Conservation (phyloP, 2,113 vertebrate genomes). For the Alosa alosa region DNA sequence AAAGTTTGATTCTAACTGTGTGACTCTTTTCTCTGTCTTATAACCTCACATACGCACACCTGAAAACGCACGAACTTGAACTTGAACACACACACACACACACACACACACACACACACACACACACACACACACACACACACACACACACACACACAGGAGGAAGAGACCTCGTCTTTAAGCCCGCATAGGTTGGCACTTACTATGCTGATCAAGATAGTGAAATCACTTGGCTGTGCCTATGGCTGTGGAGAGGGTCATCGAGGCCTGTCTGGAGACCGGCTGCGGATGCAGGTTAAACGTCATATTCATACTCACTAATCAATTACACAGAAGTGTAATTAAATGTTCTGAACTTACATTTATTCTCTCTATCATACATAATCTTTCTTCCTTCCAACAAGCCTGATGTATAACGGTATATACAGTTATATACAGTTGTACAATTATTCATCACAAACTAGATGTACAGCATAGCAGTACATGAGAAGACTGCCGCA, state of each 20-base stretch:
- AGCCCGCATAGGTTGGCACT: slow-evolving; percentile 91
- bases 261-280: slow-evolving; percentile 93
- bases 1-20: background rate
- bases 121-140: background rate
- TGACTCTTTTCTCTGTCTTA: background rate
- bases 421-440: no score
- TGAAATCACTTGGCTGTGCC: slow-evolving; percentile 96
- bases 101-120: background rate
- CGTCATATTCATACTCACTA: background rate
- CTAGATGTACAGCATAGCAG: no score
- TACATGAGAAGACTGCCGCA: no score
- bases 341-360: no score
- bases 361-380: no score
- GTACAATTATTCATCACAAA: no score
- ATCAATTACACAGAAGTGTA: no score
- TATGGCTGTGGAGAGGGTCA: slow-evolving; percentile 99
- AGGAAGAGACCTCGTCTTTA: slow-evolving; percentile 82
- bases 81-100: no score
- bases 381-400: no score
- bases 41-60: background rate
- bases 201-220: slow-evolving; percentile 97
- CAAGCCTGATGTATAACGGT: no score
- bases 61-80: no score
- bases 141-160: background rate
- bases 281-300: slow-evolving; percentile 93